Conservation (phyloP, 2,797 vertebrate genomes). For the Glyptemys insculpta region DNA sequence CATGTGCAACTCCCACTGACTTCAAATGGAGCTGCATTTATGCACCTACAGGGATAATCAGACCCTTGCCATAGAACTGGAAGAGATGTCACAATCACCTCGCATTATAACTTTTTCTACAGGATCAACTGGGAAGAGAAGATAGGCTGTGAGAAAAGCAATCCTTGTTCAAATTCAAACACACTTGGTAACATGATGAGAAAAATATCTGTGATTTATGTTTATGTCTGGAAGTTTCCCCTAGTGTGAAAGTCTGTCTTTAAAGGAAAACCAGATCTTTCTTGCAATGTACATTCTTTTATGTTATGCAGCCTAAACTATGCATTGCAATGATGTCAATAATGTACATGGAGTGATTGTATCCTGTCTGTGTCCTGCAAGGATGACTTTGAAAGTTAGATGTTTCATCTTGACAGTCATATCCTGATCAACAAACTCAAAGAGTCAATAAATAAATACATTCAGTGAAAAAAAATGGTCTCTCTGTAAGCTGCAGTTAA, state of each 20-base stretch:
- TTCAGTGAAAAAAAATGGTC: slow-evolving; percentile 66
- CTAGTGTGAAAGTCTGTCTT: slow-evolving; percentile 27
- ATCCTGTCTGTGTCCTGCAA: slow-evolving; percentile 74
- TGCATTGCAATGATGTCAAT: slow-evolving; percentile 63
- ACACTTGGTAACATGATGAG: slow-evolving; percentile 8
- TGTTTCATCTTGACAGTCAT: slow-evolving; percentile 77
- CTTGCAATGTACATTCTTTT: slow-evolving; percentile 63
- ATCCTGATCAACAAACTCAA: slow-evolving; percentile 77
- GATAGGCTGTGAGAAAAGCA: background rate
- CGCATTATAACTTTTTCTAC: background rate
- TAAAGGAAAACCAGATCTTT: slow-evolving; percentile 65
- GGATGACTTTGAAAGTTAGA: slow-evolving; percentile 75
- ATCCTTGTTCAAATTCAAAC: background rate
- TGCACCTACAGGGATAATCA: background rate
- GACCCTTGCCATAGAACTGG: background rate
- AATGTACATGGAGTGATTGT: slow-evolving; percentile 68
- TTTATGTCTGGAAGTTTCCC: slow-evolving; percentile 68
- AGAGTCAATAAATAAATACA: slow-evolving; percentile 75
- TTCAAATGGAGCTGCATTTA: background rate
- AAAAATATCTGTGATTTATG: slow-evolving; percentile 47
- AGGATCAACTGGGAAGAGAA: background rate
- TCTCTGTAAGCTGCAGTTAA: slow-evolving; percentile 70
- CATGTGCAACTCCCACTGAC: rapidly evolving
- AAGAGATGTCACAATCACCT: background rate
- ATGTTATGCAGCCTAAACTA: slow-evolving; percentile 67